Base-by-base conservation (phyloP, 2,797 vertebrate species). In the Neosalanx taihuensis region DNA sequence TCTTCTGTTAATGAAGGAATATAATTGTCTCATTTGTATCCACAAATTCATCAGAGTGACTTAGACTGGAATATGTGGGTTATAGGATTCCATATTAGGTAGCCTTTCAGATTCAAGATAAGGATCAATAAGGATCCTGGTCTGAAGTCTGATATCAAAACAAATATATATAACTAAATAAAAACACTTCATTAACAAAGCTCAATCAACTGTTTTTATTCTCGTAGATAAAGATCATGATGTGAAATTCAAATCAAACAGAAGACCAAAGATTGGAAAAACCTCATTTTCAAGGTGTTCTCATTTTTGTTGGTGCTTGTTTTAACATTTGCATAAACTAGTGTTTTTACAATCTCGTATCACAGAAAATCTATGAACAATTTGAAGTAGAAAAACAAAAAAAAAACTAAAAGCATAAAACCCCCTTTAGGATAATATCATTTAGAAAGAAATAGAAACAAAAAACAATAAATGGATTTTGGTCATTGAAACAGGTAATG, bases 151-250 rank as follows among this genome's bases (percentile, higher is more conserved):
- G 82, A 85, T 89, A 88, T 87, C 86, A 88, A 71, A 86, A 79
- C 80, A 69, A 77, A 79, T 75, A 83, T 64, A 79, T 75, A 83
- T 64, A 81, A 83, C 65, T 79, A 89, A 91, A 92, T 26, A 89
- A 88, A 91, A 85, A 91, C 86, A 90, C 83, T 76, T 83, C 84
- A 90, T 88, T 90, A 89, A 78, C 80, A 88, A 86, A 92, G 94
- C 95, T 94, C 94, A 96, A 98, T 96, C 94, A 97, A 93, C 92
- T 87, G 91, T 98, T 98, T 63, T 46, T 98, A 97, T 96, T 97
- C 93, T 95, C 90, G 93, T 94, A 93, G 93, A 95, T 94, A 94
- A 95, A 94, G 93, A 96, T 95, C 93, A 93, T 89, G 89, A 93
- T 93, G 90, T 94, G 90, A 94, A 94, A 95, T 96, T 95, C 93